A percentile compares a stretch with the other conserved stretches of the same genome.
phyloP scores from a whole-genome alignment of 2,797 vertebrate species.

The Leptoclinus maculatus region DNA sequence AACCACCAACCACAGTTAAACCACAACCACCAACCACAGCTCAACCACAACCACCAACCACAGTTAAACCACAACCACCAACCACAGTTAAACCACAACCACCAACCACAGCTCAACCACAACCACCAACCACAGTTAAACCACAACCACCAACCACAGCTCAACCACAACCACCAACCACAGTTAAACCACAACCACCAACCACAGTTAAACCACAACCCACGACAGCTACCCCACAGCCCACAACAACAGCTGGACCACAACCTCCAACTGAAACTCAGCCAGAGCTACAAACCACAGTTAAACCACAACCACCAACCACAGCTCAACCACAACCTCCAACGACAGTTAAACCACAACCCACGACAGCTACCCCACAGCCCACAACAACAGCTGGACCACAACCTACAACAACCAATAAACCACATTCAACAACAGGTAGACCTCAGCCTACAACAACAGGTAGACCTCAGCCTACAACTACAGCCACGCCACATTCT shows the following conservation, averaged over 20 bases:
- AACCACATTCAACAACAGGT: neutral
- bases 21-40: no score
- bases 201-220: no score
- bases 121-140: neutral
- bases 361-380: neutral
- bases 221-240: neutral
- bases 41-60: no score
- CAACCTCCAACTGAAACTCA: slow-evolving; percentile 39
- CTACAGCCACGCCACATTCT: slow-evolving; percentile 3
- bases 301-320: neutral
- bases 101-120: slow-evolving; percentile 32
- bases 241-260: slow-evolving; percentile 38
- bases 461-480: neutral
- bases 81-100: no score
- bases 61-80: no score
- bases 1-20: no score
- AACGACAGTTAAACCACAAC: slow-evolving; percentile 9
- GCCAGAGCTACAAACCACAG: neutral
- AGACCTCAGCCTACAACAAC: slow-evolving; percentile 19
- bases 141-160: no score
- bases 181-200: no score
- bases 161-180: no score
- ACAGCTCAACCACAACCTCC: neutral
- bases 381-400: neutral
- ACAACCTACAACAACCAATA: neutral